Conservation (phyloP, 2,888 invertebrate species). For the Leptarthrus brevirostris region DNA sequence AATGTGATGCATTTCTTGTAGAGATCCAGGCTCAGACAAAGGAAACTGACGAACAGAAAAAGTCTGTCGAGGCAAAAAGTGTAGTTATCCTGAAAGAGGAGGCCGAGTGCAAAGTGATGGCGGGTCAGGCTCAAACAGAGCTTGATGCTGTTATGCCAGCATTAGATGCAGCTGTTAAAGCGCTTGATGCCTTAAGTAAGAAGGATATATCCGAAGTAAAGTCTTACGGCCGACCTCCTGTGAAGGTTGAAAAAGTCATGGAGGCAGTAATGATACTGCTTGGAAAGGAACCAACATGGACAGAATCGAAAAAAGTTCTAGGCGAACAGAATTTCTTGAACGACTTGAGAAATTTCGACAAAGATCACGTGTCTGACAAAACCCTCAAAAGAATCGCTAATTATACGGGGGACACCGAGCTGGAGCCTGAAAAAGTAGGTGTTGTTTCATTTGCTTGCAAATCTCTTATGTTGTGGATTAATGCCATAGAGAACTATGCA, state of each 20-base stretch:
- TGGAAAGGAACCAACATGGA: conserved; percentile 80
- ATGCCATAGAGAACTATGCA: conserved; percentile 91
- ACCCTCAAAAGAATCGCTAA: conserved; percentile 82
- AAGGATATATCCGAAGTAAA: conserved; percentile 91
- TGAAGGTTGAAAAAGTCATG: conserved; percentile 89
- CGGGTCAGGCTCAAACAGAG: conserved; percentile 84
- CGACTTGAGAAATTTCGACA: conserved; percentile 85
- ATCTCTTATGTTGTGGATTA: conserved; percentile 90
- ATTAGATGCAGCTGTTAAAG: conserved; percentile 81
- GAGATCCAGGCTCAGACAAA: conserved; percentile 83
- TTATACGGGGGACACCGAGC: conserved; percentile 84
- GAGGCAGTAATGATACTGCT: conserved; percentile 88
- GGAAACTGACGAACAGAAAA: conserved; percentile 85
- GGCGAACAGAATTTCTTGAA: conserved; percentile 84
- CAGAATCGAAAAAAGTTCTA: conserved; percentile 86
- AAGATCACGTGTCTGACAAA: conserved; percentile 86
- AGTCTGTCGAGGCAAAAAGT: conserved; percentile 78
- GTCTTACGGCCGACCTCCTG: conserved; percentile 87
- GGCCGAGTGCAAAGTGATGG: conserved; percentile 82
- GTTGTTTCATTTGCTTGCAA: conserved; percentile 86
- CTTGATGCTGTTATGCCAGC: conserved; percentile 89
- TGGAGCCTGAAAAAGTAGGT: conserved; percentile 89
- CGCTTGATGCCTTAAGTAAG: conserved; percentile 83
- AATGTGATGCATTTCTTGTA: conserved; percentile 87
- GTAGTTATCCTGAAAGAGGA: conserved; percentile 84